phyloP scores from a whole-genome alignment of 2,797 vertebrate species.

The Peromyscus melanophrys region DNA sequence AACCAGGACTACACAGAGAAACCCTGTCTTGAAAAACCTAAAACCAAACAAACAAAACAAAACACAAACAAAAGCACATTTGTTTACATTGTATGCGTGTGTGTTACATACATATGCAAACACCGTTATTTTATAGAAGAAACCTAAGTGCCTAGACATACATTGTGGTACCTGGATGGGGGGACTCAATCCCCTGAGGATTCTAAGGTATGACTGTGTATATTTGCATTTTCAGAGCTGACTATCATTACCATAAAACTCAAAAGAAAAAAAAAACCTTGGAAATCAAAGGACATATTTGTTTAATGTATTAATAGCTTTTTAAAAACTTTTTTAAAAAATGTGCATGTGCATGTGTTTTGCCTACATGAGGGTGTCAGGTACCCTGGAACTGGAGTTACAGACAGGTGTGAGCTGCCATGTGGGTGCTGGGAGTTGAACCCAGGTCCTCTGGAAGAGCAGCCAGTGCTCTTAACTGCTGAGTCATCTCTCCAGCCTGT shows the following conservation, averaged over 20 bases:
- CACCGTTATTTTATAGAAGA: background rate
- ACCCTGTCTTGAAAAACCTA: background rate
- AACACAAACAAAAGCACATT: too few species aligned
- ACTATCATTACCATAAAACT: constrained; percentile 16
- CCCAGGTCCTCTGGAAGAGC: background rate
- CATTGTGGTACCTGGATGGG: background rate
- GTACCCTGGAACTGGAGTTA: background rate
- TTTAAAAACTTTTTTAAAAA: background rate
- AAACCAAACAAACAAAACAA: background rate
- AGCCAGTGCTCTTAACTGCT: background rate
- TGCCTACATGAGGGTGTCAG: background rate
- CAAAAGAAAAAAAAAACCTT: constrained; percentile 23
- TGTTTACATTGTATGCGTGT: background rate
- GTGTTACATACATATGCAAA: background rate
- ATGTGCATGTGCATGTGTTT: background rate
- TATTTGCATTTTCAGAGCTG: constrained; percentile 33
- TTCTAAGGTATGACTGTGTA: background rate
- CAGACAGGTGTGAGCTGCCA: background rate
- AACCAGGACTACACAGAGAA: background rate
- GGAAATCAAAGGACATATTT: constrained; percentile 36
- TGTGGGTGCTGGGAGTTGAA: background rate
- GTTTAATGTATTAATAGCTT: background rate
- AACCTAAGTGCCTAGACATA: background rate
- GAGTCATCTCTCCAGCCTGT: background rate
- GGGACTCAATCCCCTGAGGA: background rate